These are phyloP conservation scores for Crotalus tigris DNA, from an alignment of 2,113 vertebrate species.

Conservation along the genomic window DNA sequence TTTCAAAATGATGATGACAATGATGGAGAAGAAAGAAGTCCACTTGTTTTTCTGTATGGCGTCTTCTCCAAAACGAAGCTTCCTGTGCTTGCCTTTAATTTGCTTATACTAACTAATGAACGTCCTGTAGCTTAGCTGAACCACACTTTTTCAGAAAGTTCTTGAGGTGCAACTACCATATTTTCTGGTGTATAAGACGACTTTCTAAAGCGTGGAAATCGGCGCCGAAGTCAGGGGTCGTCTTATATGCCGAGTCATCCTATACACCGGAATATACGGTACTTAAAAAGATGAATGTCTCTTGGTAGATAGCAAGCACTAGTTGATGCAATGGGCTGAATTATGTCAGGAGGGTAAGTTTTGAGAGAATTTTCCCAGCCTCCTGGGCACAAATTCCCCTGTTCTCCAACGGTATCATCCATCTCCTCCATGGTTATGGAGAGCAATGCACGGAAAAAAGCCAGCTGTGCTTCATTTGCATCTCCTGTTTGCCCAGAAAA, in stretches of 20 bases:
- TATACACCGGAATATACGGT: too few species aligned
- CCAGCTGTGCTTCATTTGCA: neutral
- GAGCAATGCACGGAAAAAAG: neutral
- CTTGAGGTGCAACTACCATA: neutral
- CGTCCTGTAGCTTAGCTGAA: neutral
- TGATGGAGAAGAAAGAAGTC: neutral
- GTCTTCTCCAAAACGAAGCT: neutral
- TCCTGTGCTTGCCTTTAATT: neutral
- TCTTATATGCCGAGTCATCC: too few species aligned
- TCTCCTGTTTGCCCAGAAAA: neutral
- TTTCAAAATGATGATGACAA: neutral
- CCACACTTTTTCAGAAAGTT: neutral
- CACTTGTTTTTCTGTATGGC: neutral
- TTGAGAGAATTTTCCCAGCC: neutral
- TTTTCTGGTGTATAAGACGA: too few species aligned
- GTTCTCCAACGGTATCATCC: neutral
- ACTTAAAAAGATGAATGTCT: slow-evolving; percentile 3
- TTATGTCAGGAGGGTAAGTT: neutral
- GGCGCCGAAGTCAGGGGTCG: too few species aligned
- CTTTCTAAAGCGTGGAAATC: too few species aligned
- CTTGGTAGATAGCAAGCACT: slow-evolving; percentile 26
- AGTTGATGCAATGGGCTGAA: neutral
- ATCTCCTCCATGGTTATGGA: neutral
- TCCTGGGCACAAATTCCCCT: neutral
- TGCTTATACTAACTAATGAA: neutral